Percentiles rank a stretch among this genome's conserved stretches.
Conservation (phyloP, 2,888 invertebrate genomes). For the Caenorhabditis angaria region DNA sequence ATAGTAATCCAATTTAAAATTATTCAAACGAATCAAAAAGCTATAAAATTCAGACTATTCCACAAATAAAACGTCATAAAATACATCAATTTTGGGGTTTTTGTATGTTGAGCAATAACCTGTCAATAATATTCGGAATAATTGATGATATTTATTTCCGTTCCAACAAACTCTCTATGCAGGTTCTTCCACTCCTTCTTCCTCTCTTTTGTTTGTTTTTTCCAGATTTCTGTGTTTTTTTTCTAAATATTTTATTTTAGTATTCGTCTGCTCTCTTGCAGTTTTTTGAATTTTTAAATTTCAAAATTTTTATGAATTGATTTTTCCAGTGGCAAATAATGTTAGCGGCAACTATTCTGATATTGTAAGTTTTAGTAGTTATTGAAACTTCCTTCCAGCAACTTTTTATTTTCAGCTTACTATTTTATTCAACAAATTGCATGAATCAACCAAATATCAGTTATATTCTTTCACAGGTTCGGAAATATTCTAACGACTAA, state of each 20-base stretch:
- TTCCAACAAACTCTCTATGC: constrained; percentile 21
- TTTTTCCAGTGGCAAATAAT: neutral
- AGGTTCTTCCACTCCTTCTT: constrained; percentile 18
- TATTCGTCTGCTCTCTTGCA: neutral
- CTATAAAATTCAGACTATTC: neutral
- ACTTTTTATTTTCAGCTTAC: neutral
- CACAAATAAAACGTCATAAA: neutral
- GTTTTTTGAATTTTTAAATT: neutral
- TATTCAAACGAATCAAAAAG: neutral
- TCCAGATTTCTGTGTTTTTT: neutral
- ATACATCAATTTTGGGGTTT: neutral
- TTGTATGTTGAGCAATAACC: neutral
- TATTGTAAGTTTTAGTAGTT: neutral
- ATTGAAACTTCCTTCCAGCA: too few relatives aligned
- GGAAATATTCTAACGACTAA: neutral
- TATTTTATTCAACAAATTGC: neutral
- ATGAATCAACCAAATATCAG: neutral
- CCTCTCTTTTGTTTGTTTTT: neutral
- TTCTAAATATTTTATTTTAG: neutral
- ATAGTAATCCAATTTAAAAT: neutral
- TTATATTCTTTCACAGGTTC: neutral
- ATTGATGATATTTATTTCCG: constrained; percentile 45
- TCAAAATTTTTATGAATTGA: neutral
- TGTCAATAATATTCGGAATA: constrained; percentile 17
- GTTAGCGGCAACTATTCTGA: neutral